phyloP scores from a whole-genome alignment of 2,797 vertebrate genomes.

The Leuciscus waleckii region DNA sequence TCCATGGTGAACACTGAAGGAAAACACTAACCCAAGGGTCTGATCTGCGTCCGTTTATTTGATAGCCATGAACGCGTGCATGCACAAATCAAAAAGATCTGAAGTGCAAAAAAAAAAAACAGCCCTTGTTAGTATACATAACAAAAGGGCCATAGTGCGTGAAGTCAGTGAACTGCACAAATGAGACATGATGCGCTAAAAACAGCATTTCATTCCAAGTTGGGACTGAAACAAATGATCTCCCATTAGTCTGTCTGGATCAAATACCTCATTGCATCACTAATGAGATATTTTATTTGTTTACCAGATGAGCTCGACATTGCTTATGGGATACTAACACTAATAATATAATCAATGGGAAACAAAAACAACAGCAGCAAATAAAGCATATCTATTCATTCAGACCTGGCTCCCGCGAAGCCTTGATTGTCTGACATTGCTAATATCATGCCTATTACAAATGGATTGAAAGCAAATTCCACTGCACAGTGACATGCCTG shows the following conservation, averaged over 20 bases:
- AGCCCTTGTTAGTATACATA: too few species aligned
- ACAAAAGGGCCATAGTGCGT: too few species aligned
- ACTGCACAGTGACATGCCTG: slow-evolving; percentile 47
- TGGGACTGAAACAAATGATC: slow-evolving; percentile 11
- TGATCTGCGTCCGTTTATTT: not conserved
- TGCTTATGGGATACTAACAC: slow-evolving; percentile 40
- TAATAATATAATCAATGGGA: slow-evolving; percentile 46
- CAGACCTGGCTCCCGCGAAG: slow-evolving; percentile 41
- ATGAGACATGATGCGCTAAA: not conserved
- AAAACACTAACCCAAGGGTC: slow-evolving; percentile 2
- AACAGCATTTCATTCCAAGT: not conserved
- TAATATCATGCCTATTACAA: slow-evolving; percentile 50
- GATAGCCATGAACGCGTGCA: not conserved
- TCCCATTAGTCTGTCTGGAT: slow-evolving; percentile 22
- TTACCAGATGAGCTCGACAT: slow-evolving; percentile 31
- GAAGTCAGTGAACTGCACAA: not conserved
- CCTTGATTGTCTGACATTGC: slow-evolving; percentile 45
- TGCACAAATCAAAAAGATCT: not conserved
- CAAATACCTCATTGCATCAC: slow-evolving; percentile 29
- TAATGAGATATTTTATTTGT: slow-evolving; percentile 49
- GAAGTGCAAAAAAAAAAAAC: not conserved
- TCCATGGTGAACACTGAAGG: not conserved
- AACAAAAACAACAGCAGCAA: slow-evolving; percentile 45
- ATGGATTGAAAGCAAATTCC: slow-evolving; percentile 55
- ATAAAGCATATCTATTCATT: slow-evolving; percentile 40